Conservation (phyloP, 1,140 invertebrate species). For the Euglossa dilemma region DNA sequence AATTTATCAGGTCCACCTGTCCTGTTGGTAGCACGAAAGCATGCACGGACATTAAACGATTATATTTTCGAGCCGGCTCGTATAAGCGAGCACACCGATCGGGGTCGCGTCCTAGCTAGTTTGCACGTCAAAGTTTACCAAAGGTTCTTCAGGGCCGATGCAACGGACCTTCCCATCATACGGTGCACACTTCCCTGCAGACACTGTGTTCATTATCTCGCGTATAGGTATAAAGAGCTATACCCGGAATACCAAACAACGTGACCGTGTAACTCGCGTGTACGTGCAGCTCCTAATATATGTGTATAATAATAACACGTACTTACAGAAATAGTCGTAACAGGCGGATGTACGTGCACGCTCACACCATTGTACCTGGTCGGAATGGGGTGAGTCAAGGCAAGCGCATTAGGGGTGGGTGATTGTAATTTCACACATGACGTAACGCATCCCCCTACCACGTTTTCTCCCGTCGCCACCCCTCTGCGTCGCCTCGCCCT, state of each 20-base stretch:
- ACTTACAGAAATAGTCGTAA: slow-evolving; percentile 45
- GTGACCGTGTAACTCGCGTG: neutral
- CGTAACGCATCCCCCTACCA: slow-evolving; percentile 57
- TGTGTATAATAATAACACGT: slow-evolving; percentile 24
- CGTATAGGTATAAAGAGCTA: slow-evolving; percentile 9
- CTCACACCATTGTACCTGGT: neutral
- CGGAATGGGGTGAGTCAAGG: slow-evolving; percentile 55
- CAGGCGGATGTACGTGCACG: neutral
- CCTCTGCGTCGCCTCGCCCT: slow-evolving; percentile 38
- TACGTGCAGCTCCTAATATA: neutral
- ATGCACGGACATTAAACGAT: slow-evolving; percentile 58
- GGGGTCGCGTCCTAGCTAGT: slow-evolving; percentile 42
- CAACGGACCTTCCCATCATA: slow-evolving; percentile 31
- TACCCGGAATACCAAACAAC: slow-evolving; percentile 20
- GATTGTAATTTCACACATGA: slow-evolving; percentile 79
- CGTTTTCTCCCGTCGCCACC: slow-evolving; percentile 38
- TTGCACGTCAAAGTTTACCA: slow-evolving; percentile 67
- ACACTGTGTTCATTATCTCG: slow-evolving; percentile 38
- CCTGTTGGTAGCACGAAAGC: slow-evolving; percentile 25
- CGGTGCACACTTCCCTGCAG: slow-evolving; percentile 21
- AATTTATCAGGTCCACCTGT: slow-evolving; percentile 53
- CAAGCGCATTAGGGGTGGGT: slow-evolving; percentile 70
- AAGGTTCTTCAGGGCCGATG: slow-evolving; percentile 57
- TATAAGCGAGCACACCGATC: slow-evolving; percentile 50
- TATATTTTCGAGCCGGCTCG: slow-evolving; percentile 56